phyloP scores from a whole-genome alignment of 2,888 invertebrate genomes.

The Anthophora plumipes region DNA sequence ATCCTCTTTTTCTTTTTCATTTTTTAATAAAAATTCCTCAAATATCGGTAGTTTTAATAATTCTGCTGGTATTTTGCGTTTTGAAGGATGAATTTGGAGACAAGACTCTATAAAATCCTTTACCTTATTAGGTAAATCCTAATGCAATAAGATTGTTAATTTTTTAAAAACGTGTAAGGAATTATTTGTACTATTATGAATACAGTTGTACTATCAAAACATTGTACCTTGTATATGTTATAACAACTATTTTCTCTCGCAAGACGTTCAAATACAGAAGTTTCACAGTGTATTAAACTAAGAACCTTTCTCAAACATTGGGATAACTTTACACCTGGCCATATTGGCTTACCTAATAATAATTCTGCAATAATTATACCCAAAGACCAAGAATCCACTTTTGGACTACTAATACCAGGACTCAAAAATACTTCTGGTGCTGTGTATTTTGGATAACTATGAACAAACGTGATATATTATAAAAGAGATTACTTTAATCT shows the following conservation, averaged over 20 bases:
- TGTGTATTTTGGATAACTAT: slow-evolving; percentile 90
- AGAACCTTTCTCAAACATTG: slow-evolving; percentile 91
- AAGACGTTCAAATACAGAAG: slow-evolving; percentile 89
- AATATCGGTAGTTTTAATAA: slow-evolving; percentile 87
- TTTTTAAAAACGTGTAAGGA: slow-evolving; percentile 19
- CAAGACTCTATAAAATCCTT: slow-evolving; percentile 89
- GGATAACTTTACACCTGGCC: slow-evolving; percentile 91
- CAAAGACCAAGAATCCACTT: slow-evolving; percentile 96
- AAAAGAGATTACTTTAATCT: slow-evolving; percentile 21
- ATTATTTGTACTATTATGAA: slow-evolving; percentile 24
- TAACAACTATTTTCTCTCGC: slow-evolving; percentile 91
- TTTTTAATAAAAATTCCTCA: slow-evolving; percentile 80
- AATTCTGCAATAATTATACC: slow-evolving; percentile 96
- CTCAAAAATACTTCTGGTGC: slow-evolving; percentile 93
- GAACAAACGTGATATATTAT: slow-evolving; percentile 69
- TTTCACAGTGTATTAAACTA: slow-evolving; percentile 88
- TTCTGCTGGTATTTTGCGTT: slow-evolving; percentile 87
- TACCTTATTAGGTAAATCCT: slow-evolving; percentile 87
- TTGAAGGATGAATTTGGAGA: slow-evolving; percentile 88
- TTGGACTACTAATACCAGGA: slow-evolving; percentile 88
- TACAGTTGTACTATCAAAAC: not conserved
- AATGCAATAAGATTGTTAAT: slow-evolving; percentile 67
- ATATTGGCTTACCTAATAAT: slow-evolving; percentile 89
- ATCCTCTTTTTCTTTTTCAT: slow-evolving; percentile 77
- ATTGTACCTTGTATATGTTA: slow-evolving; percentile 87